These are phyloP conservation scores for Brachionus calyciflorus DNA, from an alignment of 1,140 invertebrate species.

Conservation along the genomic window DNA sequence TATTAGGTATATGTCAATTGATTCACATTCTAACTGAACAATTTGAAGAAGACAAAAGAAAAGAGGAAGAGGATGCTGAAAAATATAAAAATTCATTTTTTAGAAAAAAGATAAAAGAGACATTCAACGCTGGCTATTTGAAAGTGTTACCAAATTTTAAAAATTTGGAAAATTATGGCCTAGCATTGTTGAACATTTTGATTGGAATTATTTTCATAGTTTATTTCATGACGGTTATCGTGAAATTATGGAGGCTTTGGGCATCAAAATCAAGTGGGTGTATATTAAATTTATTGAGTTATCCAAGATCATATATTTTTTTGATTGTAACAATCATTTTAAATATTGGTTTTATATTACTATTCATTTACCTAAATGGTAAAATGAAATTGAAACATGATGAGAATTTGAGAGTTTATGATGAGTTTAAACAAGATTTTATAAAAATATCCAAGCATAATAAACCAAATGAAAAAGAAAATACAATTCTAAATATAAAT, in stretches of 20 bases:
- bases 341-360: background rate
- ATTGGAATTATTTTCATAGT: background rate
- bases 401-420: constrained; percentile 1
- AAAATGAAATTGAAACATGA: background rate
- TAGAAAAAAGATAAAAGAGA: background rate
- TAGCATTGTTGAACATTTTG: background rate
- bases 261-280: background rate
- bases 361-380: constrained; percentile 1
- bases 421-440: constrained; percentile 24
- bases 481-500: constrained; percentile 6
- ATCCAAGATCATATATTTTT: background rate
- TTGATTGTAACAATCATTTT: background rate
- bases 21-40: background rate
- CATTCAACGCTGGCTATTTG: background rate
- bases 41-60: background rate
- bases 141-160: background rate
- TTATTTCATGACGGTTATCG: background rate
- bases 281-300: background rate
- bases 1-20: constrained; percentile 4
- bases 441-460: background rate
- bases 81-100: constrained; percentile 23
- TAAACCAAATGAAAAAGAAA: background rate
- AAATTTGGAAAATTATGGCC: constrained; percentile 15
- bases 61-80: background rate
- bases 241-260: constrained; percentile 6